A percentile compares a stretch with the other conserved stretches of the same genome.
Conservation (phyloP, 2,113 vertebrate genomes). For the Rhabdornis inornatus region DNA sequence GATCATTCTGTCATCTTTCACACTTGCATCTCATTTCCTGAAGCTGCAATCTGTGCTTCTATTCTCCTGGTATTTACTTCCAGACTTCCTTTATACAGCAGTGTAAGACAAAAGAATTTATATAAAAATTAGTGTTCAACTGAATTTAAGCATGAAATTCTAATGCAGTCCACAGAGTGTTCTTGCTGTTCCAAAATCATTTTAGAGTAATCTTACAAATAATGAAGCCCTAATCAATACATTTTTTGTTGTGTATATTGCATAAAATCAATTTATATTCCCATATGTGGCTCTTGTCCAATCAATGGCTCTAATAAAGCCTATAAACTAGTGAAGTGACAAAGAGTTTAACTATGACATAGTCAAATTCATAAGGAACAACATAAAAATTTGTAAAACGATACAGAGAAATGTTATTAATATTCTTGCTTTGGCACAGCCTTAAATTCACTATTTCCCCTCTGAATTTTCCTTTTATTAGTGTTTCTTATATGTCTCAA, state of each 20-base stretch:
- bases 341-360: slow-evolving; percentile 13
- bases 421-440: slow-evolving; percentile 6
- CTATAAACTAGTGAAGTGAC: slow-evolving; percentile 8
- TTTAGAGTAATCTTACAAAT: slow-evolving; percentile 61
- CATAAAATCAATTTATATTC: slow-evolving; percentile 70
- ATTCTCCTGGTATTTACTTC: slow-evolving; percentile 28
- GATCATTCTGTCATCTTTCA: slow-evolving; percentile 53
- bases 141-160: slow-evolving; percentile 70
- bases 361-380: slow-evolving; percentile 5
- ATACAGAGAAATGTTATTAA: neutral
- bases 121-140: slow-evolving; percentile 57
- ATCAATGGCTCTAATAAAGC: slow-evolving; percentile 35
- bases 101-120: slow-evolving; percentile 36
- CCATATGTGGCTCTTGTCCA: slow-evolving; percentile 33
- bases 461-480: neutral
- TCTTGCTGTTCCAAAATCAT: slow-evolving; percentile 50
- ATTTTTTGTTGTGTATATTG: slow-evolving; percentile 34
- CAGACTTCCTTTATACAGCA: neutral
- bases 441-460: slow-evolving; percentile 7
- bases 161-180: slow-evolving; percentile 34
- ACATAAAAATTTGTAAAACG: slow-evolving; percentile 34
- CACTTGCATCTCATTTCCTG: slow-evolving; percentile 36
- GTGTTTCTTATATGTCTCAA: neutral
- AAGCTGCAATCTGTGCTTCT: slow-evolving; percentile 42
- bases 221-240: slow-evolving; percentile 55